Evolutionary conservation across 2,797 vertebrate species (phyloP), one percentile per base, ranked within the genome.

Genomic region (Crenuchus spilurus): DNA sequence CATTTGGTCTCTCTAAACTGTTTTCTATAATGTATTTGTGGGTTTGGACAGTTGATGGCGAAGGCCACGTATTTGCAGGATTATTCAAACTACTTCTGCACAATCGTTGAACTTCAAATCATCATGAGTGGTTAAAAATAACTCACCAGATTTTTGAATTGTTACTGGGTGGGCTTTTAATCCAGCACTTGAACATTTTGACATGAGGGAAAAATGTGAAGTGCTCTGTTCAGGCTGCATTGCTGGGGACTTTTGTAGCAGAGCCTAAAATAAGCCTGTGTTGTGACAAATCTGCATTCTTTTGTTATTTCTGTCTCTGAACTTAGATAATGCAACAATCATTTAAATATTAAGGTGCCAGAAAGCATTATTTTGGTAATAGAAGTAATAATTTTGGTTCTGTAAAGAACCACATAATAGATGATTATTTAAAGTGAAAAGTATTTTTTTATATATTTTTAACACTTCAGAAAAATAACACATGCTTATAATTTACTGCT

Each of bases 151-250:
- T 49, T 70, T 70, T 76, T 61, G 7, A 52, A 60, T 55, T 64
- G 39, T 22, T 76, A 22, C 46, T 35, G 63, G 67, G 75, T 77
- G 70, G 75, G 44, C n/a, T 61, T 77, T 67, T 73, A 69, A 78
- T 73, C 72, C 46, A 3, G 16, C 64, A 54, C 52, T 61, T 68
- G 58, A 58, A 60, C 52, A 55, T 73, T 76, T 60, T 66, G 64
- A 64, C 69, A 72, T 33, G 28, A 41, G 13, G 57, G 8, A 64
- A 22, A 42, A 74, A 65, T 49, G 26, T 31, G 26, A 22, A 74
- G n/a, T 13, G 20, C 33, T 49, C 2, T 60, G n/a, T 49, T 55
- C 10, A 39, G 13, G 28, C 26, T 55, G n/a, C 35, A 63, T 49
- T 62, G 64, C 61, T 14, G n/a, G 26, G 46, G 31, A 57, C 33